Base-by-base conservation (phyloP, 2,113 vertebrate genomes). In the Stigmatopora argus region DNA sequence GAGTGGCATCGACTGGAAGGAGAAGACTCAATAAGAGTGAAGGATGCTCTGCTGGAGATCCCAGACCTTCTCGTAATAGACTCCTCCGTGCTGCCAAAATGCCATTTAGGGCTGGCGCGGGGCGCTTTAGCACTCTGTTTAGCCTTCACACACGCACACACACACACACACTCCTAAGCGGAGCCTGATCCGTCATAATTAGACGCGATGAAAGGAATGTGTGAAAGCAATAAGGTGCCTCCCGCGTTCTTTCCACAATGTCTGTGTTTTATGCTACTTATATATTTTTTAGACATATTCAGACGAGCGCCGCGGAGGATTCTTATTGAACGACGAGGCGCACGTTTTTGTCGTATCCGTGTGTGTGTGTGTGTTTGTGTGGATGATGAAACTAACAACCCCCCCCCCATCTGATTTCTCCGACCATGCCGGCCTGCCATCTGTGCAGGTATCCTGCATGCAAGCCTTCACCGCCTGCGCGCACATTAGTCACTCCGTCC, bases 171-270 rank as follows among this genome's bases (percentile, higher is more conserved):
- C 51, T 5, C 19, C 4, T 15, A 56, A 56, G 23, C 5, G 2
- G 53, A 19, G 10, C 51, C 51, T 53, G 51, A 53, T 53, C 51
- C 51, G 51, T 53, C 51, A 53, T 53, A 53, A 53, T 53, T 53
- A 53, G 51, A 53, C 19, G 51, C 4, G 19, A 53, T 53, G 19
- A 53, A 53, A 53, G 51, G 19, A 53, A 53, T 53, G 51, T 13
- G 51, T 53, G 51, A 53, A 19, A 23, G 51, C 51, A 23, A 53
- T 53, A 53, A 53, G 21, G 19, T 21, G 19, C 12, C 19, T 21
- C 51, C 51, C 35, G 35, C 17, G 34, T 58, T 14, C 56, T 35
- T 15, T 35, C 3, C 17, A 61, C 9, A 41, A 38, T 41, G 57
- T 59, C 31, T 34, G 35, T n/a, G 35, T 45, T 13, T 61, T 38